Evolutionary conservation across 2,888 invertebrate species (phyloP).

Genomic region (Clusia tigrina): DNA sequence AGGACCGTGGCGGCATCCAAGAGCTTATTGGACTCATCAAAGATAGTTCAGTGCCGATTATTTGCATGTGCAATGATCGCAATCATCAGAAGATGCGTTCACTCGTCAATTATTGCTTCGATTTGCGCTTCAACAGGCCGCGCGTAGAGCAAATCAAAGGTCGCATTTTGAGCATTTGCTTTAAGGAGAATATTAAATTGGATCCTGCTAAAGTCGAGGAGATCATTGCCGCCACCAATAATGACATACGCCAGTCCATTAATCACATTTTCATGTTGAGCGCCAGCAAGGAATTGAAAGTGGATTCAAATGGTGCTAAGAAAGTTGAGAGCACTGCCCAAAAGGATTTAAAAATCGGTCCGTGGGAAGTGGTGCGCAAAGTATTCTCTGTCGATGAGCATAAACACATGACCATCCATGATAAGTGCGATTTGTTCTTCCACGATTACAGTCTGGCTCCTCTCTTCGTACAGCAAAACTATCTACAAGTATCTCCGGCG

Average conservation of each 20-base stretch:
- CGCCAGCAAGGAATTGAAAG: conserved; percentile 67
- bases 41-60: conserved; percentile 82
- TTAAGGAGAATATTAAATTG: conserved; percentile 87
- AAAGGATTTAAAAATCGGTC: conserved; percentile 89
- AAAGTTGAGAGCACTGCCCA: conserved; percentile 68
- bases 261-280: conserved; percentile 88
- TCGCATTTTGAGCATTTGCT: conserved; percentile 90
- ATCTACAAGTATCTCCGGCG: conserved; percentile 80
- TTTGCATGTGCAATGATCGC: conserved; percentile 98
- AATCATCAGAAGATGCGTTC: conserved; percentile 92
- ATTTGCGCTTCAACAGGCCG: conserved; percentile 86
- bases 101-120: conserved; percentile 92
- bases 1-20: conserved; percentile 96
- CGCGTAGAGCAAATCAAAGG: conserved; percentile 89
- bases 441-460: conserved; percentile 96
- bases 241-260: conserved; percentile 92
- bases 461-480: conserved; percentile 98
- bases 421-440: conserved; percentile 93
- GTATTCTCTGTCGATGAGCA: conserved; percentile 86
- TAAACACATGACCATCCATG: conserved; percentile 77
- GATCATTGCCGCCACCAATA: conserved; percentile 86
- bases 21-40: conserved; percentile 94
- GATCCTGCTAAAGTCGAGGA: conserved; percentile 79
- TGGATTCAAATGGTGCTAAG: conserved; percentile 67
- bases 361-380: conserved; percentile 91